Base-by-base conservation (phyloP, 1,140 invertebrate species). In the Luehdorfia chinensis region DNA sequence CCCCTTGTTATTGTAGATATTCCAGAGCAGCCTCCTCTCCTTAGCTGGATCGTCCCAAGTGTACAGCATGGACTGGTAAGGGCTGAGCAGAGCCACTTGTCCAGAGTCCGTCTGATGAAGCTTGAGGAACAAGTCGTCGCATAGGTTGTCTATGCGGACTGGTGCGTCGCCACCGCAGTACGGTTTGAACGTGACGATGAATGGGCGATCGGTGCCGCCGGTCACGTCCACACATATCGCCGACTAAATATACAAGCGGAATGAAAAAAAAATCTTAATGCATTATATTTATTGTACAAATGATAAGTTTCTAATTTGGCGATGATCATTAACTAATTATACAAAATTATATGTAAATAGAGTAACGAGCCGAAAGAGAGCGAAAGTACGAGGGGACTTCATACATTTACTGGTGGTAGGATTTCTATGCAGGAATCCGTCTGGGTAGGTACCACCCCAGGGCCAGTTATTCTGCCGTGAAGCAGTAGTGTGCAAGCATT, bases 21-120 rank as follows among this genome's bases (percentile, higher is more conserved):
- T 96, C 94, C 95, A 96, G 31, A 94, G 87, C 0, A 96, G 85
- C 43, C 90, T 88, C 45, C 94, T 87, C 14, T 91, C 89, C 47
- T 92, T 90, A 2, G 90, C 90, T 0, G 94, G 94, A 81, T 96
- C 94, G 68, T 96, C 95, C 95, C 95, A 96, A 0, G 94, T 96
- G 70, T 95, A 95, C 4, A 95, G 66, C 47, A 95, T 80, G 27
- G 92, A 92, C 67, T 95, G 93, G 62, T 92, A 91, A 0, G 94
- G 93, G 75, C 92, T 94, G 12, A 96, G 74, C 8, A 96, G 73
- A 0, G 92, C 93, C 9, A 94, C 93, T 71, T 79, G 79, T 3
- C 92, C 91, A 2, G 91, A 89, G 49, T 91, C 89, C 61, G 90
- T 89, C 84, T 71, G 68, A 66, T 95, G 92, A 27, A 96, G 89